Evolutionary conservation across 2,113 vertebrate genomes (phyloP).

Genomic region (Eonycteris spelaea): DNA sequence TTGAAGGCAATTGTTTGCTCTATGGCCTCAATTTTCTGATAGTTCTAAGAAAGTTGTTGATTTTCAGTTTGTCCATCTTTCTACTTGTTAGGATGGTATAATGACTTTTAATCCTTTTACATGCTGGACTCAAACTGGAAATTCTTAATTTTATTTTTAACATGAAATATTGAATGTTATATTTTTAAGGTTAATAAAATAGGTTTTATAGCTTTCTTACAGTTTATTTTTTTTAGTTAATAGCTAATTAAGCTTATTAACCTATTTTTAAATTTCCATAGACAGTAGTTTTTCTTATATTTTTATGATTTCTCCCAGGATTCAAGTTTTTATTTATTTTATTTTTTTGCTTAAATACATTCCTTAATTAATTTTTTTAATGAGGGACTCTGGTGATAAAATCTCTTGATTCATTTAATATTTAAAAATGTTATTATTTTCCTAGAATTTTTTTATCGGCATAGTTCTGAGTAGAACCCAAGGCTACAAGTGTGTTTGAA

Average conservation of each 20-base stretch:
- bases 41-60: background rate
- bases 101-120: background rate
- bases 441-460: background rate
- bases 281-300: background rate
- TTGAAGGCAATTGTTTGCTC: background rate
- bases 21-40: background rate
- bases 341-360: background rate
- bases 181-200: background rate
- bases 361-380: background rate
- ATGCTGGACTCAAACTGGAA: background rate
- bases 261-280: background rate
- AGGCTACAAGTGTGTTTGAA: background rate
- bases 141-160: background rate
- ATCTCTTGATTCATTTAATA: background rate
- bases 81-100: background rate
- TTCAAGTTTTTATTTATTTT: background rate
- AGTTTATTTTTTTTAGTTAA: conserved; percentile 11
- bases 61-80: background rate
- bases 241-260: background rate
- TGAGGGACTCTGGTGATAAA: background rate
- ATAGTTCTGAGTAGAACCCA: background rate
- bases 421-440: conserved; percentile 3
- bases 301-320: background rate
- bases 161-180: background rate
- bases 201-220: background rate